These are phyloP conservation scores for Drosophila lacicola DNA, from an alignment of 2,888 invertebrate genomes.

Conservation along the genomic window DNA sequence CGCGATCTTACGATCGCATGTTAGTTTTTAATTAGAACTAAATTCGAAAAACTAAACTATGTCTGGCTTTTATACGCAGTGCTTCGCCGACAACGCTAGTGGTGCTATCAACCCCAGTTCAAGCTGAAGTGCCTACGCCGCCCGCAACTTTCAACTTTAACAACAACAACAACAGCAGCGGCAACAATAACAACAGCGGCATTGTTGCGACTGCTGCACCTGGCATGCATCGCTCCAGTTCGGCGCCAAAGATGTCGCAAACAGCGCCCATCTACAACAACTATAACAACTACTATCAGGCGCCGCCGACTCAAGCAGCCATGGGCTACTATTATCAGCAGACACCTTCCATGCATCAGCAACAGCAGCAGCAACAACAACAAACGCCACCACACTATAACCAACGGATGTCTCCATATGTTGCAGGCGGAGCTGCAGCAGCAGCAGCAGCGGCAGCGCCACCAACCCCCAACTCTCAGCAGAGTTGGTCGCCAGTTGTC, in stretches of 20 bases:
- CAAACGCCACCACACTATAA: conserved; percentile 51
- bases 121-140: conserved; percentile 26
- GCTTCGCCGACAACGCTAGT: conserved; percentile 40
- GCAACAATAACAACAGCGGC: conserved; percentile 38
- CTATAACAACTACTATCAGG: conserved; percentile 66
- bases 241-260: conserved; percentile 71
- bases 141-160: conserved; percentile 45
- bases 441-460: conserved; percentile 7
- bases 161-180: conserved; percentile 53
- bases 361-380: conserved; percentile 45
- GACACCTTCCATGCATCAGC: conserved; percentile 38
- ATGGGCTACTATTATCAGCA: conserved; percentile 66
- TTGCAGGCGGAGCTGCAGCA: conserved; percentile 24
- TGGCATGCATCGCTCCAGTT: conserved; percentile 75
- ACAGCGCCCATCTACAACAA: conserved; percentile 59
- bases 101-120: conserved; percentile 28
- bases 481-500: conserved; percentile 82
- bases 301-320: conserved; percentile 38
- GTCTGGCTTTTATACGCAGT: conserved; percentile 21
- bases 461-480: conserved; percentile 60
- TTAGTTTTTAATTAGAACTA: too few species aligned
- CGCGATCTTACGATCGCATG: too few species aligned
- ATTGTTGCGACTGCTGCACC: conserved; percentile 9
- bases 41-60: too few species aligned
- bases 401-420: conserved; percentile 62